A percentile compares a stretch with the other conserved stretches of the same genome.
Evolutionary conservation across 2,113 vertebrate species (phyloP).

Genomic region (Otolemur garnettii): DNA sequence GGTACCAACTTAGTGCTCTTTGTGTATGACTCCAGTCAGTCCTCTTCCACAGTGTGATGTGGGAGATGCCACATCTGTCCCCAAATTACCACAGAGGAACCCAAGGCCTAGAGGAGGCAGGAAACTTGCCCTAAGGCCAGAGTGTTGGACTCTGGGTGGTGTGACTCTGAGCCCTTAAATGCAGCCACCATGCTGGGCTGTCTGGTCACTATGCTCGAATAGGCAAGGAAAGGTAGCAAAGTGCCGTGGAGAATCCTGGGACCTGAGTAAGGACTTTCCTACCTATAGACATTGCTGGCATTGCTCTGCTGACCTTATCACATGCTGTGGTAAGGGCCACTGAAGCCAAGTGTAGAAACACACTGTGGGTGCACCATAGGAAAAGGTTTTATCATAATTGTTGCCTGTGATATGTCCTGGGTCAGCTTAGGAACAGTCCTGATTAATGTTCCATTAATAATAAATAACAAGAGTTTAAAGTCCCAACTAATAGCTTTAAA

Average conservation of each 20-base stretch:
- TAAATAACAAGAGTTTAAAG: neutral
- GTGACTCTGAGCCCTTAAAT: neutral
- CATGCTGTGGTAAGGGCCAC: accelerated
- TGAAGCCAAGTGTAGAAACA: neutral
- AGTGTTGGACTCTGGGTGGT: neutral
- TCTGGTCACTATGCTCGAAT: accelerated
- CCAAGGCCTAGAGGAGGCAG: neutral
- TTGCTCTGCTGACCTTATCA: accelerated
- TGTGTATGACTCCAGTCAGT: accelerated
- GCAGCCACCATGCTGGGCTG: neutral
- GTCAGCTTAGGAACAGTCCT: neutral
- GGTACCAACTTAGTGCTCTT: neutral
- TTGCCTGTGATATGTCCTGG: neutral
- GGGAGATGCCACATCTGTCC: neutral
- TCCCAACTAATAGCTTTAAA: neutral
- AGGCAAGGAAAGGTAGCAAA: neutral
- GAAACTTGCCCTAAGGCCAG: neutral
- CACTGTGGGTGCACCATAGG: accelerated
- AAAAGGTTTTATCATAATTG: too few species aligned
- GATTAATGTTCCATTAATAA: too few species aligned
- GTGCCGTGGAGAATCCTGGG: neutral
- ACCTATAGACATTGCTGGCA: accelerated
- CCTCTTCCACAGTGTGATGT: accelerated
- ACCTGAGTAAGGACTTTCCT: too few species aligned
- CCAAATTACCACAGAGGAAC: neutral